Evolutionary conservation across 1,140 invertebrate genomes (phyloP), one percentile per base, ranked within the genome.

Genomic region (Eurytemora carolleeae): DNA sequence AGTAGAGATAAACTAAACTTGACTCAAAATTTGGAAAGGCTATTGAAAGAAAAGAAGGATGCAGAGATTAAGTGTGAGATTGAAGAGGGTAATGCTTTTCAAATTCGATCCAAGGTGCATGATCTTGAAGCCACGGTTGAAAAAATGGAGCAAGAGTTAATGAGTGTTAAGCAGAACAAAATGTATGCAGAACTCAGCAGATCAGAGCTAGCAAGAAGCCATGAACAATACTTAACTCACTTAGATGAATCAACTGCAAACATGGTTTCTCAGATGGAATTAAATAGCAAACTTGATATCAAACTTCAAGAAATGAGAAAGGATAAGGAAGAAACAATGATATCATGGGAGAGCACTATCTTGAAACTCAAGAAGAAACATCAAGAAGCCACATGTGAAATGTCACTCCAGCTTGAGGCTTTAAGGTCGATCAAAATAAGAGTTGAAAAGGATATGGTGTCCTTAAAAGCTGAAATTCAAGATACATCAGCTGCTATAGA

Each of bases 331-430:
- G 61, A 59, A 21, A 59, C 19, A 70, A 95, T 95, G 78, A 90
- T 98, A 72, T 93, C 98, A 75, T 93, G 98, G 72, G 95, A 99
- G 76, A 82, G 88, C 64, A 88, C 90, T 66, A 79, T 97, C 67
- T 84, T 87, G 67, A 86, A 85, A 72, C 81, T 98, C 67, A 86
- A 93, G 75, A 98, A 98, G 83, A 99, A 98, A 81, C 90, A 98
- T 79, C 95, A 96, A 73, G 95, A 98, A 76, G 87, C 91, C 70
- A 87, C 96, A 69, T 83, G 87, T 67, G 92, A 97, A 76, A 91
- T 99, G 84, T 87, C 90, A 68, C 95, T 98, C 77, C 94, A 98
- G 78, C 88, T 98, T 72, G 95, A 98, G 77, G 91, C 96, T 73
- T 83, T 98, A 70, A 95, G 97, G 82, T 98, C 98, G 76, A 81